phyloP scores from a whole-genome alignment of 2,888 invertebrate genomes.

The Eupelmus urozonus region DNA sequence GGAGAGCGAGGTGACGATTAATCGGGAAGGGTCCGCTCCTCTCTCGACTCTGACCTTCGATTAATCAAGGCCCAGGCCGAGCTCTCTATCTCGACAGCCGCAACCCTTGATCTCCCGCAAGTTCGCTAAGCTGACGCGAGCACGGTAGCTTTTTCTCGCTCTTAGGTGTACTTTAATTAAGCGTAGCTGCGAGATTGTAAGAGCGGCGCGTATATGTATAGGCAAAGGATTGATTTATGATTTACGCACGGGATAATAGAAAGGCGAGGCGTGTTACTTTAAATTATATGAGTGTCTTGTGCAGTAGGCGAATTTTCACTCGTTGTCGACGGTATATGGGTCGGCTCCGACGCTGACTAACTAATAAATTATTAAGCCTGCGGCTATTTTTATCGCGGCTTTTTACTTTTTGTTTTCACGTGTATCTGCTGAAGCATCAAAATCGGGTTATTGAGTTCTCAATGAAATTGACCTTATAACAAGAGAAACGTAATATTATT shows the following conservation, averaged over 20 bases:
- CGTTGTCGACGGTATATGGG: neutral
- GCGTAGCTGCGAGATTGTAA: too few relatives aligned
- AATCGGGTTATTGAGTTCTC: neutral
- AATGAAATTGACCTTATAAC: conserved; percentile 13
- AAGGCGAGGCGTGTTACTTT: conserved; percentile 9
- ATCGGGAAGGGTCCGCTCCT: conserved; percentile 15
- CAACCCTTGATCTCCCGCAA: conserved; percentile 44
- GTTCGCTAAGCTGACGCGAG: too few relatives aligned
- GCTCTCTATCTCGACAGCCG: neutral
- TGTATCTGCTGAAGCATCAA: neutral
- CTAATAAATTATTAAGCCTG: neutral
- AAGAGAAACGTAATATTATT: conserved; percentile 10
- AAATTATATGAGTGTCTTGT: conserved; percentile 8
- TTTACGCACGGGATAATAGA: conserved; percentile 19
- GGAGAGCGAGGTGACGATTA: conserved; percentile 52
- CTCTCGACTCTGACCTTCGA: conserved; percentile 53
- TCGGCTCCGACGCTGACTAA: neutral
- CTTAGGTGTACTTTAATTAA: neutral
- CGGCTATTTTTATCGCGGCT: conserved; percentile 2
- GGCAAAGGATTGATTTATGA: neutral
- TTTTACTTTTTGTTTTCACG: neutral
- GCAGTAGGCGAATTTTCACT: conserved; percentile 38
- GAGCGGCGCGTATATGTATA: neutral
- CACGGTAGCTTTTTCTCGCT: neutral
- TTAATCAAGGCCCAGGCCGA: conserved; percentile 36